phyloP scores from a whole-genome alignment of 2,888 invertebrate species.

The Rhyacophila evoluta region DNA sequence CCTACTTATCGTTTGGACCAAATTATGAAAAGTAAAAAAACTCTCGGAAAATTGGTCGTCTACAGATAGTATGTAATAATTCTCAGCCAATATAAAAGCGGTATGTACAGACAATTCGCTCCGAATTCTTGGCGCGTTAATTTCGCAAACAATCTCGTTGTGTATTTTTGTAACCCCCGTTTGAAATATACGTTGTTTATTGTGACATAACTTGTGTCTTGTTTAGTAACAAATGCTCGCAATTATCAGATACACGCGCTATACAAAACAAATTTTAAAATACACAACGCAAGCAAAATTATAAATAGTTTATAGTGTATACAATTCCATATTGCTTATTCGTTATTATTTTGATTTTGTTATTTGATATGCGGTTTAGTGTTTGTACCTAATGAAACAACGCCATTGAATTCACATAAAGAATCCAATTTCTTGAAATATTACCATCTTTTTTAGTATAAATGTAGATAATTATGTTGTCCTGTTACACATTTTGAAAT shows the following conservation, averaged over 20 bases:
- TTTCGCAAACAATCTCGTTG: not conserved
- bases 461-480: too few relatives aligned
- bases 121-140: not conserved
- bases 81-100: not conserved
- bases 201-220: not conserved
- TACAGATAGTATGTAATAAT: not conserved
- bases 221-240: not conserved
- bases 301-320: too few relatives aligned
- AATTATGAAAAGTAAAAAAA: not conserved
- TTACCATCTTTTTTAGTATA: too few relatives aligned
- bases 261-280: too few relatives aligned
- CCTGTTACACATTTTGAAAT: too few relatives aligned
- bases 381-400: too few relatives aligned
- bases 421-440: too few relatives aligned
- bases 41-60: not conserved
- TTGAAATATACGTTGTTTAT: not conserved
- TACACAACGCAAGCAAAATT: too few relatives aligned
- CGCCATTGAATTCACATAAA: too few relatives aligned
- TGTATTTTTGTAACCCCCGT: not conserved
- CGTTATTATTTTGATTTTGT: too few relatives aligned
- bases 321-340: too few relatives aligned
- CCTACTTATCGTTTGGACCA: not conserved
- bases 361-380: too few relatives aligned
- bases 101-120: not conserved
- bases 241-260: not conserved